A percentile compares a stretch with the other conserved stretches of the same genome.
These are phyloP conservation scores for Antigone vipio DNA, from an alignment of 2,113 vertebrate genomes.

Conservation along the genomic window DNA sequence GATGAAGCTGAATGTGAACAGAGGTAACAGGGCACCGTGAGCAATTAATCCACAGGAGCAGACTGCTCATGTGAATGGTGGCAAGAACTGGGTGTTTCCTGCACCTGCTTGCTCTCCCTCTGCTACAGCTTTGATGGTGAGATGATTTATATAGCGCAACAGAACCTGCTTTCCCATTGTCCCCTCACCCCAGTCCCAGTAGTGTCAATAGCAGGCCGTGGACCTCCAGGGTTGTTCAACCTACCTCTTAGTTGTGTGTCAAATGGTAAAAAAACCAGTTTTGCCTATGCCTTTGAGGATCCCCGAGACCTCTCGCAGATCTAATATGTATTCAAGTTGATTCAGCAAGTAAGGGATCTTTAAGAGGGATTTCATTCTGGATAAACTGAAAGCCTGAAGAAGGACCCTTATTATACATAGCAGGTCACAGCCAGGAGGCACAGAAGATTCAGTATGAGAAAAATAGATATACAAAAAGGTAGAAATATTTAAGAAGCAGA, in stretches of 20 bases:
- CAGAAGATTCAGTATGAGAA: not conserved
- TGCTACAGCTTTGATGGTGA: not conserved
- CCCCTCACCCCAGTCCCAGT: accelerated
- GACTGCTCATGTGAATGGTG: accelerated
- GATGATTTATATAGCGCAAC: not conserved
- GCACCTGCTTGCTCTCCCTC: not conserved
- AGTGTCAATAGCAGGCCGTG: not conserved
- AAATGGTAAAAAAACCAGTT: not conserved
- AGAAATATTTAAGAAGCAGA: not conserved
- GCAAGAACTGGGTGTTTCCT: not conserved
- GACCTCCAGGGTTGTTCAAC: not conserved
- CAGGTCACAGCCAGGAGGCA: not conserved
- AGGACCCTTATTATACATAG: not conserved
- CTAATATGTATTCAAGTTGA: not conserved
- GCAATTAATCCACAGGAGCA: not conserved
- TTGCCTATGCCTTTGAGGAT: not conserved
- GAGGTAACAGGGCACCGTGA: not conserved
- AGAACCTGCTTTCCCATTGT: not conserved
- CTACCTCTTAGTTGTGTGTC: not conserved
- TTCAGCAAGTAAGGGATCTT: not conserved
- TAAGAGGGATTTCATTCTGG: not conserved
- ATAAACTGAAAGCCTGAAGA: not conserved
- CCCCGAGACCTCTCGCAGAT: not conserved
- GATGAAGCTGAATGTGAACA: not conserved
- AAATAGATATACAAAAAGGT: not conserved